A percentile compares a stretch with the other conserved stretches of the same genome.
Evolutionary conservation across 2,888 invertebrate species (phyloP).

Genomic region (Chrysolina americana): DNA sequence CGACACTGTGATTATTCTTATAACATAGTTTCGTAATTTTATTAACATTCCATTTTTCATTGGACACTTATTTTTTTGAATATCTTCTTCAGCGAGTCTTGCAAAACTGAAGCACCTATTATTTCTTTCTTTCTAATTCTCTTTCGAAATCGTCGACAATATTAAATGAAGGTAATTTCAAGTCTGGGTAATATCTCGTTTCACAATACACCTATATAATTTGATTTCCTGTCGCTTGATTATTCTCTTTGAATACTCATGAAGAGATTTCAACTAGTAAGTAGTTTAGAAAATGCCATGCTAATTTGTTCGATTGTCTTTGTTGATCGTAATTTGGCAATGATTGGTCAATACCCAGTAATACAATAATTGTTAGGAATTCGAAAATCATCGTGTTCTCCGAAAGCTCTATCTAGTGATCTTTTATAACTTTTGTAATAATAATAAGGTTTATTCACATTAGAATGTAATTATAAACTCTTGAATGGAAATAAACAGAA

Average conservation of each 20-base stretch:
- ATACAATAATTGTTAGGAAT: not conserved
- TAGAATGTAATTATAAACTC: too few species aligned
- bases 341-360: not conserved
- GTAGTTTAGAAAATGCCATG: not conserved
- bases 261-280: not conserved
- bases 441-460: too few species aligned
- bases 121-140: constrained; percentile 16
- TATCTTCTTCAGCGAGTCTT: constrained; percentile 9
- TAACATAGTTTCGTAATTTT: constrained; percentile 11
- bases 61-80: not conserved
- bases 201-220: constrained; percentile 33
- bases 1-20: not conserved
- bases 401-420: too few species aligned
- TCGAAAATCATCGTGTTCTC: not conserved
- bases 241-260: not conserved
- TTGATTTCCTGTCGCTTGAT: constrained; percentile 25
- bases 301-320: not conserved
- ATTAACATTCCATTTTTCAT: constrained; percentile 19
- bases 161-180: constrained; percentile 40
- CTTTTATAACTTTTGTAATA: too few species aligned
- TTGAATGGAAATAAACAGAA: too few species aligned
- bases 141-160: constrained; percentile 41
- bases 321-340: not conserved
- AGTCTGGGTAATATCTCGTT: constrained; percentile 37
- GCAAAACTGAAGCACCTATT: not conserved